Conservation (phyloP, 2,113 vertebrate genomes). For the Ophiodon elongatus region DNA sequence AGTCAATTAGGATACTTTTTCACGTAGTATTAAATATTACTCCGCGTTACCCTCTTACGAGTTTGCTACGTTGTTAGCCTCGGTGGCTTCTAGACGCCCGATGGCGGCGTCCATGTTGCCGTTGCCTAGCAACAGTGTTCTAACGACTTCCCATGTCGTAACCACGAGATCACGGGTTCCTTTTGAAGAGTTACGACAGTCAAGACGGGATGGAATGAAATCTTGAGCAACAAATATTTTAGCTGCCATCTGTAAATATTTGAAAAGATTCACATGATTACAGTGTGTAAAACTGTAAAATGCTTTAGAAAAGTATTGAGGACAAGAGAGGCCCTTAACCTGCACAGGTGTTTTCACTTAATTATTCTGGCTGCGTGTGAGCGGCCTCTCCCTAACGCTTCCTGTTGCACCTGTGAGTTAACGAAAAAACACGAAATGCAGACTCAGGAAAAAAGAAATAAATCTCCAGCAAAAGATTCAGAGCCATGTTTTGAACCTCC, state of each 20-base stretch:
- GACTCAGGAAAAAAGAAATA: not conserved
- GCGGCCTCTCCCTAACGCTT: not conserved
- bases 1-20: no score
- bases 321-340: not conserved
- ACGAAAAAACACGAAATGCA: not conserved
- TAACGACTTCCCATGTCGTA: no score
- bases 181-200: no score
- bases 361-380: not conserved
- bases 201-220: no score
- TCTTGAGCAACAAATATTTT: not conserved
- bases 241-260: not conserved
- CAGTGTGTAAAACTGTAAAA: not conserved
- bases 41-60: no score
- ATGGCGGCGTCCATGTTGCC: no score
- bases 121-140: no score
- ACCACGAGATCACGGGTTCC: no score
- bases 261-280: not conserved
- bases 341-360: not conserved
- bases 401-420: constrained; percentile 1
- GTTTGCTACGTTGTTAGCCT: no score
- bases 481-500: not conserved
- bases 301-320: not conserved
- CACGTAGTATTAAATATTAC: no score
- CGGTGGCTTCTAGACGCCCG: no score
- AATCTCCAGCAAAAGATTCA: not conserved